A percentile compares a stretch with the other conserved stretches of the same genome.
Evolutionary conservation across 2,797 vertebrate genomes (phyloP).

Genomic region (Oreochromis grahami): DNA sequence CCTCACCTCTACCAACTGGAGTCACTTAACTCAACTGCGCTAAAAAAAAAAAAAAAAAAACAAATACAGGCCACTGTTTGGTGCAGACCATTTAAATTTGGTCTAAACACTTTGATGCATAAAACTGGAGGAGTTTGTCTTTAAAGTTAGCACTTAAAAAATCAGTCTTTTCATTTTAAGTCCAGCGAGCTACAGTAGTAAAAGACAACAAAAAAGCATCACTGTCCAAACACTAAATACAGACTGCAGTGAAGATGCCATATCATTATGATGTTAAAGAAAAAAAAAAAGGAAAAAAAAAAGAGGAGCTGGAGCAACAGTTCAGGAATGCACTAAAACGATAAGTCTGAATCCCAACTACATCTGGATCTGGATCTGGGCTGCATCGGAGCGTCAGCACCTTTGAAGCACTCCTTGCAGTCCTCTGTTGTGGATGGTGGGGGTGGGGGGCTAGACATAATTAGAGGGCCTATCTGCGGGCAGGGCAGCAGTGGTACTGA

Average conservation of each 20-base stretch:
- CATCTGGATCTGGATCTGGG: constrained; percentile 31
- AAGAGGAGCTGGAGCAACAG: neutral
- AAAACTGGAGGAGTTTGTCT: neutral
- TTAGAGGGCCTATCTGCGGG: constrained; percentile 54
- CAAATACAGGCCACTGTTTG: neutral
- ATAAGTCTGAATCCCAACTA: constrained; percentile 4
- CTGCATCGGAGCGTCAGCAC: neutral
- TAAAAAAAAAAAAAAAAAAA: too few species aligned
- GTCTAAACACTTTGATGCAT: neutral
- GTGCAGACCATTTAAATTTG: neutral
- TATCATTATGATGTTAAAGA: constrained; percentile 8
- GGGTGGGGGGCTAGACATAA: constrained; percentile 29
- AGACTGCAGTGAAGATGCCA: constrained; percentile 4
- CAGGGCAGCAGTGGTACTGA: constrained; percentile 14
- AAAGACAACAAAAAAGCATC: constrained; percentile 8
- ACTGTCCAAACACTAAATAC: constrained; percentile 17
- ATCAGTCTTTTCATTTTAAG: neutral
- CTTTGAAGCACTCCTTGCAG: constrained; percentile 6
- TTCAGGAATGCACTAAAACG: neutral
- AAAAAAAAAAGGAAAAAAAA: neutral
- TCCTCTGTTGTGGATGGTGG: constrained; percentile 8
- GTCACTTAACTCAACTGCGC: neutral
- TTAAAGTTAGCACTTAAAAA: neutral
- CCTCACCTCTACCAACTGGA: neutral
- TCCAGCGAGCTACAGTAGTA: neutral